Base-by-base conservation (phyloP, 2,113 vertebrate species). In the Salminus brasiliensis region DNA sequence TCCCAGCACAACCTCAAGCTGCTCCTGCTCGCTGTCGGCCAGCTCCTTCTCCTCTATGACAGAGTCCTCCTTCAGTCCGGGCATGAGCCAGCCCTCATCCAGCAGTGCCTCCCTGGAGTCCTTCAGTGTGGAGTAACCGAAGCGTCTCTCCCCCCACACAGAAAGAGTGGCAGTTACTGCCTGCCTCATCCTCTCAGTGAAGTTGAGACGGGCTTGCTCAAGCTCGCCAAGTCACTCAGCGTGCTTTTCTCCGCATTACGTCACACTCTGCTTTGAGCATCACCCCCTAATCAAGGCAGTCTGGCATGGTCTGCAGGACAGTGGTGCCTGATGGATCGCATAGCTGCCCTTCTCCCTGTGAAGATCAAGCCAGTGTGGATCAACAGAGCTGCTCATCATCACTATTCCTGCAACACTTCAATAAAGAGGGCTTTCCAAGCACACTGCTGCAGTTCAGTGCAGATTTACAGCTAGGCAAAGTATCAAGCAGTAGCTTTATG, bases 1-100 rank as follows among this genome's bases (percentile, higher is more conserved):
- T 69, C 68, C 81, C 29, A 82, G 53, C 67, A 25, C 43, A 6
- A 80, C 75, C 29, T 95, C 95, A 81, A 93, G 95, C 82, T 94
- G 95, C 89, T 98, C 96, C 76, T 93, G 93, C 66, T 95, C 93
- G 85, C 95, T 96, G 88, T 99, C 97, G 78, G 98, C 97, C 87
- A 96, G 90, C 88, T 99, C 97, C 87, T 99, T 99, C 93, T 99
- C 97, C 89, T 99, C 97, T 43, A 97, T 93, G 82, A 98, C 97
- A 0, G 95, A 98, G 90, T 99, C 97, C 92, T 99, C 97, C 92
- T 99, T 99, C 45, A 96, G 97, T 23, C 94, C 95, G 10, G 84
- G 74, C 57, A 81, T 83, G 7, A 82, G 77, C 71, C 75, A 77
- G 62, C 77, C 81, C 59, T 86, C 84, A 12, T 88, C 82, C 36